These are phyloP conservation scores for Hemibagrus wyckioides DNA, from an alignment of 2,113 vertebrate genomes.

Conservation along the genomic window DNA sequence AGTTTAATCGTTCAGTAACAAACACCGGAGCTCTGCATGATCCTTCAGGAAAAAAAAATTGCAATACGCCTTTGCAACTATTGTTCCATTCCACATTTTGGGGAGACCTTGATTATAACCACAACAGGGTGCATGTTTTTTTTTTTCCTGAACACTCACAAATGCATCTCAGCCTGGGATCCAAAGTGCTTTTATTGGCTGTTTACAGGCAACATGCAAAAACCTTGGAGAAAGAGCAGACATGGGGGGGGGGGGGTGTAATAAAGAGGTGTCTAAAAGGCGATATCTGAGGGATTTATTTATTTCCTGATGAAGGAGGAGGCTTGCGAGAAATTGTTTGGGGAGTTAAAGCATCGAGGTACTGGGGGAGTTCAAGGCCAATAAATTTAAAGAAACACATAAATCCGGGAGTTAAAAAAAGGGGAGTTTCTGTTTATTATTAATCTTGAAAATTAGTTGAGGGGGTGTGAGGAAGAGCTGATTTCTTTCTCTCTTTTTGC, in stretches of 20 bases:
- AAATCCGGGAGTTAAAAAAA: conserved; percentile 59
- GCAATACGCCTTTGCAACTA: not conserved
- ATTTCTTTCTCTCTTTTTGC: conserved; percentile 64
- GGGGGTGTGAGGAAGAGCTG: conserved; percentile 46
- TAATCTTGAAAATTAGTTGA: conserved; percentile 74
- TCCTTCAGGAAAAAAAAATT: not conserved
- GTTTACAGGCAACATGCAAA: conserved; percentile 41
- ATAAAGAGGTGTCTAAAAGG: conserved; percentile 72
- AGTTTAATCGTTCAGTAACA: not conserved
- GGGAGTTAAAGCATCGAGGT: conserved; percentile 64
- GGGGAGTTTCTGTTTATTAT: conserved; percentile 66
- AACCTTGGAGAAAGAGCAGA: conserved; percentile 54
- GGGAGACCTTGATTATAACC: not conserved
- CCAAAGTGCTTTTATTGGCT: conserved; percentile 27
- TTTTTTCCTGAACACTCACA: not conserved
- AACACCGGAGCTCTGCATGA: not conserved
- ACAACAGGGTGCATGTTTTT: not conserved
- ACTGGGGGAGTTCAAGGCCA: conserved; percentile 68
- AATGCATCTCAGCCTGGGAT: not conserved
- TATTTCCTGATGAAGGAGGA: conserved; percentile 63
- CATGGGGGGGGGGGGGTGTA: conserved; percentile 49
- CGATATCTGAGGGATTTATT: conserved; percentile 78
- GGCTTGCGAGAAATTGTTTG: conserved; percentile 58
- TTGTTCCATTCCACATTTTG: not conserved
- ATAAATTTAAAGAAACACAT: conserved; percentile 64